Evolutionary conservation across 1,140 invertebrate species (phyloP).

Genomic region (Drosophila repletoides): DNA sequence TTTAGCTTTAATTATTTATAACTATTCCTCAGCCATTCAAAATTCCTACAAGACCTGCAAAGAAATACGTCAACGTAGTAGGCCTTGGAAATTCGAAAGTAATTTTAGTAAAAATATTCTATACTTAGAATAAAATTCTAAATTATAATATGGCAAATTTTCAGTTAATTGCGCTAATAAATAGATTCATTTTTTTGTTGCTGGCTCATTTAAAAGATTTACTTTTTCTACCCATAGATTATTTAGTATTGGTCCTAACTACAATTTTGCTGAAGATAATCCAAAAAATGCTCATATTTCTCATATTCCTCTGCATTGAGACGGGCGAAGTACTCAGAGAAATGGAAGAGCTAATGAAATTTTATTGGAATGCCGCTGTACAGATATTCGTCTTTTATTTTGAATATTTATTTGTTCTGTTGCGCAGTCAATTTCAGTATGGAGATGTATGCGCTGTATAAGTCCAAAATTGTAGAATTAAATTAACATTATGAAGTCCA

Average conservation of each 20-base stretch:
- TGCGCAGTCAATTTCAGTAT: not conserved
- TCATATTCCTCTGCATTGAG: not conserved
- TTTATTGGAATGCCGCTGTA: not conserved
- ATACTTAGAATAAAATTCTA: too few relatives aligned
- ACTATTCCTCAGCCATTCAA: too few relatives aligned
- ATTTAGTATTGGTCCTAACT: slow-evolving; percentile 5
- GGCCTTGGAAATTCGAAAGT: too few relatives aligned
- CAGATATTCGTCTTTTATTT: not conserved
- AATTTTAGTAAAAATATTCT: too few relatives aligned
- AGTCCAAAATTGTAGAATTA: not conserved
- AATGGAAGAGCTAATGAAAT: not conserved
- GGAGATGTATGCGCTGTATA: not conserved
- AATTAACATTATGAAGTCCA: too few relatives aligned
- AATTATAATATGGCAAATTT: too few relatives aligned
- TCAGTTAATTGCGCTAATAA: too few relatives aligned
- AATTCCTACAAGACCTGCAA: too few relatives aligned
- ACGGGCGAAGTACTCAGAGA: not conserved
- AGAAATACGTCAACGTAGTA: too few relatives aligned
- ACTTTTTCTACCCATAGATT: not conserved
- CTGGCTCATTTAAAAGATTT: not conserved
- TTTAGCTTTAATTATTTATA: too few relatives aligned
- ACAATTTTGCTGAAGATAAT: slow-evolving; percentile 1
- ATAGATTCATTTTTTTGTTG: not conserved
- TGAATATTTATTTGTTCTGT: not conserved
- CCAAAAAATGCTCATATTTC: not conserved